These are phyloP conservation scores for Vulpes ferrilata DNA, from an alignment of 2,113 vertebrate species.

Conservation along the genomic window DNA sequence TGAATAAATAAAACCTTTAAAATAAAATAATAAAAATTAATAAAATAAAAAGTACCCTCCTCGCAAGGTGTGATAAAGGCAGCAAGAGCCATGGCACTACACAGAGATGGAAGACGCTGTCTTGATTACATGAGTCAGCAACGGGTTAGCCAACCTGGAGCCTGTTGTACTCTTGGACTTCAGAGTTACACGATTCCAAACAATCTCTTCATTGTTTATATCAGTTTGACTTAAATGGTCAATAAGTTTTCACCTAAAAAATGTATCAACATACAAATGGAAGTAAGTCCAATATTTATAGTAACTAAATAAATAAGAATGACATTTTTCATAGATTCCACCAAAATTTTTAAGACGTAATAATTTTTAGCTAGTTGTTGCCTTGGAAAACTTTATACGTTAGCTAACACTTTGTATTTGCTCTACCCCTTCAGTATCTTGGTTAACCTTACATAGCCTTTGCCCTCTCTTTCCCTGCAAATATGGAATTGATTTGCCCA, in stretches of 20 bases:
- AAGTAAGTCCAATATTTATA: neutral
- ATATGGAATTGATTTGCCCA: neutral
- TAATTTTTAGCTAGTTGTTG: neutral
- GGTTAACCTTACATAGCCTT: neutral
- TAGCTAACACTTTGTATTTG: neutral
- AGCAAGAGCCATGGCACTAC: neutral
- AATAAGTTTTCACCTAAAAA: neutral
- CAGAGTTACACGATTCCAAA: neutral
- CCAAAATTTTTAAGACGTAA: neutral
- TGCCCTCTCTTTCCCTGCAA: too few relatives aligned
- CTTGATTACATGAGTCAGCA: neutral
- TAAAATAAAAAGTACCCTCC: too few relatives aligned
- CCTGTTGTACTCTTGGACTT: neutral
- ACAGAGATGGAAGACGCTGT: neutral
- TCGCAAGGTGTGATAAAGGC: too few relatives aligned
- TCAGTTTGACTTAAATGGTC: neutral
- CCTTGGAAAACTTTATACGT: neutral
- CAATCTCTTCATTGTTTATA: neutral
- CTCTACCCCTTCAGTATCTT: neutral
- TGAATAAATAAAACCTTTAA: neutral
- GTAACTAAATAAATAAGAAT: neutral
- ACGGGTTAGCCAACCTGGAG: neutral
- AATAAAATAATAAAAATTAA: neutral
- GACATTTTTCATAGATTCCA: neutral
- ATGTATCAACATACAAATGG: neutral